Base-by-base conservation (phyloP, 2,888 invertebrate species). In the Cryptophagus acutangulus region DNA sequence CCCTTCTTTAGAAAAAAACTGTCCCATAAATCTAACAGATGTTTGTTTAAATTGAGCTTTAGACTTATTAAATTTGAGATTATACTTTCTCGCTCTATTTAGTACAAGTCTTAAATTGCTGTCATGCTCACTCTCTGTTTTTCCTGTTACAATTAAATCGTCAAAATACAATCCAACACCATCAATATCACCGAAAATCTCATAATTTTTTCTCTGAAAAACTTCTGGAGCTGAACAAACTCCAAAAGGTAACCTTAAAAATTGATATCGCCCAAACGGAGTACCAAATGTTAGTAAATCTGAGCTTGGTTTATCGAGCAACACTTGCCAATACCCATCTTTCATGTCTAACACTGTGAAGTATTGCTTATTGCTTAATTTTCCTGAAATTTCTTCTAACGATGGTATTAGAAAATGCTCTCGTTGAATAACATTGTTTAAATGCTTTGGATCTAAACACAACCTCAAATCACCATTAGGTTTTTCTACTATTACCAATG, bases 131-230 rank as follows among this genome's bases (percentile, higher is more conserved):
- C 6, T 6, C 33, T 48, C 41, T 15, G 24, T 29, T 16, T 9
- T 14, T 9, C 43, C 45, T 17, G 48, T 40, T 10, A 52, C 37
- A 8, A 48, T 41, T 10, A 45, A 26, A 25, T 53, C 48, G 41
- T 50, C 48, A 41, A 49, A 47, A 35, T 48, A 49, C 30, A 46
- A 33, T 10, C 40, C 42, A 17, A 48, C 43, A 2, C 49, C 49
- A 4, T 46, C 37, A 17, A 52, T 35, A 33, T 46, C 41, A 18
- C 48, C 51, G 49, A 54, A 51, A 26, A 53, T 43, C 46, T 52
- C 45, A 24, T 33, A 41, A 25, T 40, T 45, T 24, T 31, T 43
- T 36, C 41, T 38, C 34, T 47, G 42, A 34, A 43, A 46, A 2
- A 41, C 40, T 30, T 45, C 45, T 2, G 45, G 44, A 2, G 49